These are phyloP conservation scores for Arenaria interpres DNA, from an alignment of 2,113 vertebrate genomes.

Conservation along the genomic window DNA sequence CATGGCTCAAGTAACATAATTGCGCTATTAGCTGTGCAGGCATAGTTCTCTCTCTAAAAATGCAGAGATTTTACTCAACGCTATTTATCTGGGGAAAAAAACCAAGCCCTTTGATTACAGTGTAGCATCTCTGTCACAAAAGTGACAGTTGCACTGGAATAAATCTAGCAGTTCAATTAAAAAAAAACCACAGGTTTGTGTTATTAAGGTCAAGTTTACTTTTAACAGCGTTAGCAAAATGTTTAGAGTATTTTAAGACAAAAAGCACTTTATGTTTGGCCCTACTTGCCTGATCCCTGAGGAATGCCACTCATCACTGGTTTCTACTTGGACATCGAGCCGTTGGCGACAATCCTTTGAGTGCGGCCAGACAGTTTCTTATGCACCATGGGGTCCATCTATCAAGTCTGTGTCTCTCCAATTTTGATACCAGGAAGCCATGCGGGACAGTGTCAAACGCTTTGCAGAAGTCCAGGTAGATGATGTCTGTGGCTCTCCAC, in stretches of 20 bases:
- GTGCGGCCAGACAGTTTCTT: neutral
- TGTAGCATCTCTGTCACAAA: neutral
- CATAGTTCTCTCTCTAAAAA: neutral
- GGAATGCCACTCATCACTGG: neutral
- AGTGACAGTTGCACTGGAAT: neutral
- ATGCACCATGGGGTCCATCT: neutral
- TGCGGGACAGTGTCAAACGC: neutral
- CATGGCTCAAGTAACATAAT: neutral
- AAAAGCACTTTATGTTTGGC: neutral
- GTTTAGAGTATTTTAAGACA: neutral
- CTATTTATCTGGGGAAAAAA: neutral
- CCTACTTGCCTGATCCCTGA: neutral
- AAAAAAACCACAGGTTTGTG: fast-evolving
- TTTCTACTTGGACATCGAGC: neutral
- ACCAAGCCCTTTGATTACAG: neutral
- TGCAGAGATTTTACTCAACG: neutral
- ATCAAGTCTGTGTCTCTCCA: neutral
- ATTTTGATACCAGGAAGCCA: neutral
- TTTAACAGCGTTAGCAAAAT: neutral
- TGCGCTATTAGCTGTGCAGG: neutral
- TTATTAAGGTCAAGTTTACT: neutral
- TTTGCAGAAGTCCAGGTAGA: neutral
- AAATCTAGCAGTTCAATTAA: neutral
- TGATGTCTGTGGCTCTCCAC: neutral
- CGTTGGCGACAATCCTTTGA: neutral